Conservation (phyloP, 2,888 invertebrate genomes). For the Drosophila helvetica region DNA sequence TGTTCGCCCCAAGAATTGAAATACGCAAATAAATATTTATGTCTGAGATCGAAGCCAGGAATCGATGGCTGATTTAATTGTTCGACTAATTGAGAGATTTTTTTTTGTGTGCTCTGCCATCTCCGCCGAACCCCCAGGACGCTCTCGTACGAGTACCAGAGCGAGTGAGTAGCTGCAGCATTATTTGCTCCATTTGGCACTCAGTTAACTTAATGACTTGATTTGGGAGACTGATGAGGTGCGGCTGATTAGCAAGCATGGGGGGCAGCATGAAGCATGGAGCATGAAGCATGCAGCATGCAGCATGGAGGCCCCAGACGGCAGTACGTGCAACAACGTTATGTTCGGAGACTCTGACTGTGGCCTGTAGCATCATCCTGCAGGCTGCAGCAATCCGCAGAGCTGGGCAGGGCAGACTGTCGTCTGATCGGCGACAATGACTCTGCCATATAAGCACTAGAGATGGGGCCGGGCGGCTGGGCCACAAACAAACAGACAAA, state of each 20-base stretch:
- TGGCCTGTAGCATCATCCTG: constrained; percentile 29
- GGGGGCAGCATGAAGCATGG: constrained; percentile 14
- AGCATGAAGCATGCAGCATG: constrained; percentile 7
- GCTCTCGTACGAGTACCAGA: constrained; percentile 38
- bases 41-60: constrained; percentile 59
- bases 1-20: not conserved
- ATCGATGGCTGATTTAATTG: constrained; percentile 83
- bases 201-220: constrained; percentile 79
- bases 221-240: constrained; percentile 77
- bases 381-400: constrained; percentile 2
- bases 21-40: constrained; percentile 31
- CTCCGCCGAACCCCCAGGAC: constrained; percentile 71
- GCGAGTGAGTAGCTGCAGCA: constrained; percentile 47
- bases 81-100: constrained; percentile 84
- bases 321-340: constrained; percentile 53
- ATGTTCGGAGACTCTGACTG: constrained; percentile 7
- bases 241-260: constrained; percentile 73
- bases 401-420: constrained; percentile 1
- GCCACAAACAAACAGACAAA: constrained; percentile 16
- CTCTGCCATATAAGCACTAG: constrained; percentile 69
- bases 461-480: constrained; percentile 27
- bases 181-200: constrained; percentile 79
- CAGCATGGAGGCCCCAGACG: constrained; percentile 7
- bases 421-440: constrained; percentile 67
- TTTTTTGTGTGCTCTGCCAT: constrained; percentile 57